These are phyloP conservation scores for Bergia puertoricense DNA, from an alignment of 92 coral and sea anemone genomes.

Conservation along the genomic window DNA sequence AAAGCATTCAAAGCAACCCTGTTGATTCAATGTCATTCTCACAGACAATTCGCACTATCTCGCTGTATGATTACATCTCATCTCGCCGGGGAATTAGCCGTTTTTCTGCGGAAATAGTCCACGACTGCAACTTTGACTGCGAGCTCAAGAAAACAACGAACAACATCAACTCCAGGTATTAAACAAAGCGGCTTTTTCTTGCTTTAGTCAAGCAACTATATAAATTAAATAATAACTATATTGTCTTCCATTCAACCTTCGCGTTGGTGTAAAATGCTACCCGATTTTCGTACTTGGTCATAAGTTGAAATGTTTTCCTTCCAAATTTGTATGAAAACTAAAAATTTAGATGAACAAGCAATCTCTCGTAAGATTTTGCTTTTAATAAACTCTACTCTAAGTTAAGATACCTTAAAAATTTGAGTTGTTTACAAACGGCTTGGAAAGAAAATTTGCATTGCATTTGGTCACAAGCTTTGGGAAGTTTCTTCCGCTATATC, in stretches of 20 bases:
- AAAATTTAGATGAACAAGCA: too few relatives aligned
- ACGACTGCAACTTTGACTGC: not conserved
- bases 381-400: too few relatives aligned
- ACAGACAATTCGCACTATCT: not conserved
- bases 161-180: not conserved
- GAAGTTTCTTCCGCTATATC: too few relatives aligned
- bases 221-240: too few relatives aligned
- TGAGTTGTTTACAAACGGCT: not conserved
- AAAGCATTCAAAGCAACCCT: not conserved
- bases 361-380: not conserved
- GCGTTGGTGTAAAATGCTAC: not conserved
- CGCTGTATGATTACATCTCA: not conserved
- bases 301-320: not conserved
- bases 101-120: not conserved
- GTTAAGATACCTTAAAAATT: not conserved
- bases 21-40: not conserved
- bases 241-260: not conserved
- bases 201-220: too few relatives aligned
- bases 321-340: not conserved
- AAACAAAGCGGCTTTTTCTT: not conserved
- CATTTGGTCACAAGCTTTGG: too few relatives aligned
- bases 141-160: not conserved
- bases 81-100: not conserved
- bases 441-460: not conserved
- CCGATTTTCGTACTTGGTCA: not conserved